phyloP scores from a whole-genome alignment of 2,888 invertebrate genomes.

The Agrotis ipsilon region DNA sequence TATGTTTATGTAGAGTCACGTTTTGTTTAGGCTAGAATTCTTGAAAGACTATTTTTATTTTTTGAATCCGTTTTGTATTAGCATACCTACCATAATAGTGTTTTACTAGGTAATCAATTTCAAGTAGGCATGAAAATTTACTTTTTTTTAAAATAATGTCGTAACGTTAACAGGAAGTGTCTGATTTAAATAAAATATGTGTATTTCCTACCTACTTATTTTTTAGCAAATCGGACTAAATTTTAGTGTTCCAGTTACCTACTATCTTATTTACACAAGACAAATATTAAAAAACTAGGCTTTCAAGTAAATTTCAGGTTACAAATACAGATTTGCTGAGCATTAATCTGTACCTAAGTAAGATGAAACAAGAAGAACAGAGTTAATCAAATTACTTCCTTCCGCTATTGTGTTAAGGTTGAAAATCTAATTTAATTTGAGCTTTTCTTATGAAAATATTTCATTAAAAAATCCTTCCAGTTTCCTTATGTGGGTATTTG shows the following conservation, averaged over 20 bases:
- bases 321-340: no score
- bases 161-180: not conserved
- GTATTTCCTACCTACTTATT: no score
- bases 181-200: not conserved
- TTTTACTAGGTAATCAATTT: not conserved
- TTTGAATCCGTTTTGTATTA: not conserved
- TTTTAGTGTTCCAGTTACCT: not conserved
- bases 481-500: slow-evolving; percentile 98
- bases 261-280: slow-evolving; percentile 7
- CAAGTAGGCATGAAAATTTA: no score
- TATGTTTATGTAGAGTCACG: slow-evolving; percentile 24
- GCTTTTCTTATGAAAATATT: not conserved
- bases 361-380: no score
- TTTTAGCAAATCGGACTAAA: not conserved
- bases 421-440: not conserved
- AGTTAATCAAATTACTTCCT: no score
- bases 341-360: no score
- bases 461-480: slow-evolving; percentile 83
- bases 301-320: no score
- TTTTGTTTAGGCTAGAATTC: slow-evolving; percentile 32
- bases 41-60: slow-evolving; percentile 4
- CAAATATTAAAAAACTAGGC: not conserved
- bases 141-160: no score
- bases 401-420: no score
- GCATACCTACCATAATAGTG: not conserved